Evolutionary conservation across 2,888 invertebrate genomes (phyloP), one percentile per base, ranked within the genome.

Genomic region (Cancer borealis): DNA sequence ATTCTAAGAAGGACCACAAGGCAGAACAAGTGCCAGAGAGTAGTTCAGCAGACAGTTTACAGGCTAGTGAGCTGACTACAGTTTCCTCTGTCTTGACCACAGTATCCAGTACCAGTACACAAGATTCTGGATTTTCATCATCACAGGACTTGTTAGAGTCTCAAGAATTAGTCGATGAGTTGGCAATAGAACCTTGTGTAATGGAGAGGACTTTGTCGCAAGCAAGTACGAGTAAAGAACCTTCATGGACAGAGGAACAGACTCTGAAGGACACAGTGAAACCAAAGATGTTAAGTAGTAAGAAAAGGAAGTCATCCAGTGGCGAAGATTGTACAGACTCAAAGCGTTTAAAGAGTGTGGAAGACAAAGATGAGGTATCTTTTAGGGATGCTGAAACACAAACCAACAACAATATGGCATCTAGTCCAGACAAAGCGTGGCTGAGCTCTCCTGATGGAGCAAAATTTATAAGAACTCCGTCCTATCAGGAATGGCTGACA

Each of bases 121-220:
- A 93, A 46, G 91, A 93, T 66, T 94, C 94, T 90, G 94, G 94
- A 8, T 84, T 92, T 54, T 89, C 88, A 8, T 84, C 66, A 21
- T 94, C 94, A 4, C 94, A 94, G 30, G 94, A 92, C 45, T 92
- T 92, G 45, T n/a, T 14, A 45, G 91, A 89, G 84, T 84, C 84
- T 84, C 84, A 39, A 84, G 84, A 84, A 3, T 2, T 12, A 39
- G 4, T 12, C 30, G 84, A 84, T 12, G 39, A 39, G 2, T 84
- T 84, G 3, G 84, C 17, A 3, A 39, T 3, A 17, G 84, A 84
- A 84, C 14, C 10, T 0, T 39, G 84, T 84, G 39, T 17, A n/a
- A 39, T 8, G 30, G 84, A 84, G 39, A 84, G 39, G 30, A 84
- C 12, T 14, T 10, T 6, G 17, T 39, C 84, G 14, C 39, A 84